phyloP scores from a whole-genome alignment of 2,797 vertebrate genomes.

The Mus minutoides region DNA sequence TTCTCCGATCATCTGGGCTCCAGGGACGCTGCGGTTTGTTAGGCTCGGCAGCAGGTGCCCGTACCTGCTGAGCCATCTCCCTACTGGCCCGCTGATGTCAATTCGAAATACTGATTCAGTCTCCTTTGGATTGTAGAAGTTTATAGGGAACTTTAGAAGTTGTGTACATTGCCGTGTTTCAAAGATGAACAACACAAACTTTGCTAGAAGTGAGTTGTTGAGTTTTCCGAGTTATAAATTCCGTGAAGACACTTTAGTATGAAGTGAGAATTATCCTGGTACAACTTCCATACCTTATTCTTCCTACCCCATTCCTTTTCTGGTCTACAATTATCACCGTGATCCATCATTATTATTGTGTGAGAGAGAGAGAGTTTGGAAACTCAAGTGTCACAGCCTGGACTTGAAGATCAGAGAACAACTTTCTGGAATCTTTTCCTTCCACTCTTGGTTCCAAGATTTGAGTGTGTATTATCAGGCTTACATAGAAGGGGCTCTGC shows the following conservation, averaged over 20 bases:
- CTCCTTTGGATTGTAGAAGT: neutral
- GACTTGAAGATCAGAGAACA: neutral
- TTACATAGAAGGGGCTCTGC: neutral
- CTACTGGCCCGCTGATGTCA: neutral
- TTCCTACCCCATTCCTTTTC: neutral
- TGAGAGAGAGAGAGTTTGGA: neutral
- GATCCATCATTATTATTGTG: neutral
- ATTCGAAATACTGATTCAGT: neutral
- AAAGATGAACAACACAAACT: constrained; percentile 40
- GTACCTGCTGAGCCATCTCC: neutral
- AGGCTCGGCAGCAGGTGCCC: neutral
- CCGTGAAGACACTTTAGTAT: neutral
- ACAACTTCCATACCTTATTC: neutral
- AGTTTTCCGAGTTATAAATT: neutral
- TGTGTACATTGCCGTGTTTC: neutral
- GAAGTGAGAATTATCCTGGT: neutral
- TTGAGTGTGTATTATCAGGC: neutral
- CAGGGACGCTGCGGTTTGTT: neutral
- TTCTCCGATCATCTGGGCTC: too few species aligned
- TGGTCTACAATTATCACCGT: neutral
- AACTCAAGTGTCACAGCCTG: neutral
- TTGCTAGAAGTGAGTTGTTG: neutral
- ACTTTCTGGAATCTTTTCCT: neutral
- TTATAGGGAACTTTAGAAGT: neutral
- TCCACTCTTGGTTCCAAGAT: neutral